Conservation (phyloP, 2,113 vertebrate species). For the Platysteira castanea region DNA sequence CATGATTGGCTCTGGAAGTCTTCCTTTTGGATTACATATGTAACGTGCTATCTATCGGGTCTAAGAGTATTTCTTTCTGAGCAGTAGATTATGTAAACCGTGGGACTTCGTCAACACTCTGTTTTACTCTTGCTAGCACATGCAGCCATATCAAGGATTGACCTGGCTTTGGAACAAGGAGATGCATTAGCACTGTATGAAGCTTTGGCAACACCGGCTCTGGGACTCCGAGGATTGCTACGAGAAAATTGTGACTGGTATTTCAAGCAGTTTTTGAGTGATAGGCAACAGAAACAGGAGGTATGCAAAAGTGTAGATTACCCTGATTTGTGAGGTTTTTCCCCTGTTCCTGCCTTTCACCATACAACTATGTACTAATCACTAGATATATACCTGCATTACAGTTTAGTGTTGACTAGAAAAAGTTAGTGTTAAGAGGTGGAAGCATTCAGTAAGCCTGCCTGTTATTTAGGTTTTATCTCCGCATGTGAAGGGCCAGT, state of each 20-base stretch:
- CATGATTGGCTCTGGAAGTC: background rate
- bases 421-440: background rate
- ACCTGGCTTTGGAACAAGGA: constrained; percentile 77
- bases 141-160: constrained; percentile 77
- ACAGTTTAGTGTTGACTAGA: background rate
- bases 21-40: background rate
- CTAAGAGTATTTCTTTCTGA: background rate
- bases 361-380: background rate
- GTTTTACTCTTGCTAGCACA: constrained; percentile 69
- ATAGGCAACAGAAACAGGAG: constrained; percentile 84
- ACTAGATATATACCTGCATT: background rate
- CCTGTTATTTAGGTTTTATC: background rate
- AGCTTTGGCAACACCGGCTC: constrained; percentile 74
- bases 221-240: constrained; percentile 83
- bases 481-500: background rate
- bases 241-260: constrained; percentile 91
- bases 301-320: constrained; percentile 46
- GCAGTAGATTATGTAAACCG: background rate
- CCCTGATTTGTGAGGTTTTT: background rate
- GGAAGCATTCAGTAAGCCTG: background rate
- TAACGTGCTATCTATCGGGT: background rate
- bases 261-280: constrained; percentile 86
- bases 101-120: background rate
- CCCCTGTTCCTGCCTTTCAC: background rate
- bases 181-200: constrained; percentile 73